Conservation (phyloP, 2,113 vertebrate species). For the Python bivittatus region DNA sequence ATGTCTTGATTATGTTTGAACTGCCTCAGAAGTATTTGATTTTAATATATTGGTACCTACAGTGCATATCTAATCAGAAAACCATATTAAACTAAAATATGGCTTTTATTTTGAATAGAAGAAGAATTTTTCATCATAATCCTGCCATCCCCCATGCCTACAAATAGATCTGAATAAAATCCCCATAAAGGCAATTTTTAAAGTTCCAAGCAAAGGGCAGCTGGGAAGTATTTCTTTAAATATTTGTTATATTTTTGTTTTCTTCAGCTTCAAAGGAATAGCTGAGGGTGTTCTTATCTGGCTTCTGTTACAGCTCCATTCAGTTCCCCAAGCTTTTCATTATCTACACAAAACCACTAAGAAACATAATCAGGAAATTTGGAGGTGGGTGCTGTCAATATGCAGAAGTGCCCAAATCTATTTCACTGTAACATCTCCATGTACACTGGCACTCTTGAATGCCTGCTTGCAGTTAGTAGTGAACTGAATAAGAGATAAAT, state of each 20-base stretch:
- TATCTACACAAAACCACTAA: background rate
- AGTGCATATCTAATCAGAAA: constrained; percentile 53
- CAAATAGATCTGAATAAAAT: background rate
- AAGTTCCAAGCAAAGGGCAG: background rate
- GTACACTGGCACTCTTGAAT: background rate
- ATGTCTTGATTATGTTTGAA: background rate
- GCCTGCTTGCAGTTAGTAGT: background rate
- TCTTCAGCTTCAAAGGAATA: background rate
- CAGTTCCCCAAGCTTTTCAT: background rate
- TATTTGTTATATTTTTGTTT: background rate
- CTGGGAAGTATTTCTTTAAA: background rate
- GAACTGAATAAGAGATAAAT: background rate
- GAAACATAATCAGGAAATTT: background rate
- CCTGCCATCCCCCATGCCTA: background rate
- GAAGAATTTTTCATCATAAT: background rate
- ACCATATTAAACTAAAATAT: constrained; percentile 43
- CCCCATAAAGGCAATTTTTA: background rate
- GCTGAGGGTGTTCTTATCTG: background rate
- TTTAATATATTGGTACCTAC: constrained; percentile 51
- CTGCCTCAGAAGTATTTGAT: background rate
- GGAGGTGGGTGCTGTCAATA: background rate
- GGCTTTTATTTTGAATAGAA: background rate
- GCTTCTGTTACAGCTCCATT: background rate
- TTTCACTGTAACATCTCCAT: background rate
- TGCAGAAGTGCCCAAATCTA: background rate